Evolutionary conservation across 2,888 invertebrate genomes (phyloP).

Genomic region (Baccha elongata): DNA sequence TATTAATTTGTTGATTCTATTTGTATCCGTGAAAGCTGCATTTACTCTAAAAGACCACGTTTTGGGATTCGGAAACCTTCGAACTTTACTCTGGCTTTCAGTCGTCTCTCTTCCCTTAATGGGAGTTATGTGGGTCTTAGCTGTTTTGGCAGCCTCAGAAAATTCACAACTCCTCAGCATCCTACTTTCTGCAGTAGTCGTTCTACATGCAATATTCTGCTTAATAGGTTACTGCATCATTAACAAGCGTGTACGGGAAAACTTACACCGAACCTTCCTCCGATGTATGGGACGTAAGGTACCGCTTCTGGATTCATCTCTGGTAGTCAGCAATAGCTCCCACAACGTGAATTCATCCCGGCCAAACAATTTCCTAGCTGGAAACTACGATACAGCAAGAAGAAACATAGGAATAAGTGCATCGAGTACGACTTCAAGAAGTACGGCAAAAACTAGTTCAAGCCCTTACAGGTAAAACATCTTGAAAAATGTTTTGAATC

Average conservation of each 20-base stretch:
- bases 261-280: slow-evolving; percentile 84
- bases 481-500: background rate
- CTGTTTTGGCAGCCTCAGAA: slow-evolving; percentile 90
- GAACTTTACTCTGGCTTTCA: slow-evolving; percentile 93
- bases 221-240: slow-evolving; percentile 93
- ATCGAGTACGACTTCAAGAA: slow-evolving; percentile 96
- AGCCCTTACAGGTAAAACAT: slow-evolving; percentile 90
- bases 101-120: slow-evolving; percentile 93
- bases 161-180: slow-evolving; percentile 89
- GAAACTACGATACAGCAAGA: slow-evolving; percentile 84
- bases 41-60: slow-evolving; percentile 95
- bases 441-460: slow-evolving; percentile 96
- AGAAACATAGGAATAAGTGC: slow-evolving; percentile 96
- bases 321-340: slow-evolving; percentile 89
- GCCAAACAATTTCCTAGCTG: slow-evolving; percentile 80
- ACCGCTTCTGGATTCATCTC: slow-evolving; percentile 89
- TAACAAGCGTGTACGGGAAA: slow-evolving; percentile 92
- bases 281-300: slow-evolving; percentile 92
- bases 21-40: slow-evolving; percentile 94
- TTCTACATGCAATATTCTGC: slow-evolving; percentile 91
- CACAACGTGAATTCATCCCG: slow-evolving; percentile 86
- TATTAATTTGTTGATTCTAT: slow-evolving; percentile 90
- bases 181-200: slow-evolving; percentile 89
- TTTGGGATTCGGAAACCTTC: slow-evolving; percentile 91
- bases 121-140: slow-evolving; percentile 93